Base-by-base conservation (phyloP, 2,888 invertebrate genomes). In the Nesidiocoris tenuis region DNA sequence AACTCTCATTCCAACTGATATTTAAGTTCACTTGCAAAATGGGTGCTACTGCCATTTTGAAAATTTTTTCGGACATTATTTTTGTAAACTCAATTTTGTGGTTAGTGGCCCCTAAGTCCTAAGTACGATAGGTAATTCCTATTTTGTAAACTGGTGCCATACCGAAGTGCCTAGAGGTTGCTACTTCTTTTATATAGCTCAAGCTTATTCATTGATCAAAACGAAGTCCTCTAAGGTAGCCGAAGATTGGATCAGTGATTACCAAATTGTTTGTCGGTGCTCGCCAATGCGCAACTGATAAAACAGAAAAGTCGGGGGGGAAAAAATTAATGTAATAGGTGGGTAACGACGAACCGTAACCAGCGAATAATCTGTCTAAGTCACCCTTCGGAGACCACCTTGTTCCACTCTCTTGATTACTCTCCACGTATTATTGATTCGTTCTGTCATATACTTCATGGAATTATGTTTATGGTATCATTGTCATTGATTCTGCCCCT, bases 381-480 rank as follows among this genome's bases (percentile, higher is more conserved):
- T 39, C 39, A 39, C 39, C 39, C 39, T 39, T 39, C 39, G 39
- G 5, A 12, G 39, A 39, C 39, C 39, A 12, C 39, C 39, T 39
- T 39, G 59, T 70, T 70, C 70, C 59, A 70, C 59, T 70, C 70
- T 24, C 70, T 70, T 70, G 70, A 70, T 70, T 59, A 59, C 59
- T 16, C 70, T 56, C 70, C 23, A 21, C 39, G 24, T 59, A 19
- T 12, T 54, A 70, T 70, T 21, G 70, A 70, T 70, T 59, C 39
- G 25, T 1, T 39, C 18, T 24, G 70, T 70, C 70, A 54, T 70
- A 39, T 24, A 17, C 22, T 39, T 67, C 22, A 22, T 56, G 54
- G 63, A 72, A 72, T 72, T 72, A 61, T 72, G 72, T 72, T 72
- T 72, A 72, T 63, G 72, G 72, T 72, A 72, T 72, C 72, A 72